Conservation (phyloP, 1,140 invertebrate species). For the Drosophila tristis region DNA sequence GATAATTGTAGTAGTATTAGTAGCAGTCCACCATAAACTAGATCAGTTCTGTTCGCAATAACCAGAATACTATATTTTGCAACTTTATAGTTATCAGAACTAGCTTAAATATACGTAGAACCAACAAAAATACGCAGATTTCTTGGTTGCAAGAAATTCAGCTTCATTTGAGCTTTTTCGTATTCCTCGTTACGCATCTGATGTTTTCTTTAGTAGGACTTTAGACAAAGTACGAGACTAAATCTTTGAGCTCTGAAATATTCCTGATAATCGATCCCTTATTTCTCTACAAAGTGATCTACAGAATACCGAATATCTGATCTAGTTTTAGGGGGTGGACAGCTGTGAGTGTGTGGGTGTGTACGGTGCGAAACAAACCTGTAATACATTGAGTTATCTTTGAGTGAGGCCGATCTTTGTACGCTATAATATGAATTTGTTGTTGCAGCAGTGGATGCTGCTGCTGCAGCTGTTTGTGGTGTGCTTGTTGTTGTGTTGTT, state of each 20-base stretch:
- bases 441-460: constrained; percentile 79
- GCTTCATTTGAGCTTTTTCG: too few relatives aligned
- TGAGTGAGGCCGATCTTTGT: constrained; percentile 84
- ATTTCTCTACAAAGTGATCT: neutral
- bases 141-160: too few relatives aligned
- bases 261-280: too few relatives aligned
- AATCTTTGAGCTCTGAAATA: neutral
- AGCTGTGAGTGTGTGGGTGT: neutral
- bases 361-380: constrained; percentile 77
- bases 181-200: too few relatives aligned
- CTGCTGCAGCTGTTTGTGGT: constrained; percentile 42
- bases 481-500: constrained; percentile 67
- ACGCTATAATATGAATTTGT: constrained; percentile 84
- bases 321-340: constrained; percentile 6
- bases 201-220: too few relatives aligned
- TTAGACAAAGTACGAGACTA: neutral
- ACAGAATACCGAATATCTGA: constrained; percentile 6
- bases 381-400: constrained; percentile 84
- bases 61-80: neutral
- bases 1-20: constrained; percentile 4
- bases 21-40: constrained; percentile 14
- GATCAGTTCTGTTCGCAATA: constrained; percentile 6
- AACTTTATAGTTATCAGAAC: too few relatives aligned
- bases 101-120: too few relatives aligned
- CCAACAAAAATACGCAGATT: too few relatives aligned